phyloP scores from a whole-genome alignment of 2,797 vertebrate genomes.

The Epinephelus malabaricus region DNA sequence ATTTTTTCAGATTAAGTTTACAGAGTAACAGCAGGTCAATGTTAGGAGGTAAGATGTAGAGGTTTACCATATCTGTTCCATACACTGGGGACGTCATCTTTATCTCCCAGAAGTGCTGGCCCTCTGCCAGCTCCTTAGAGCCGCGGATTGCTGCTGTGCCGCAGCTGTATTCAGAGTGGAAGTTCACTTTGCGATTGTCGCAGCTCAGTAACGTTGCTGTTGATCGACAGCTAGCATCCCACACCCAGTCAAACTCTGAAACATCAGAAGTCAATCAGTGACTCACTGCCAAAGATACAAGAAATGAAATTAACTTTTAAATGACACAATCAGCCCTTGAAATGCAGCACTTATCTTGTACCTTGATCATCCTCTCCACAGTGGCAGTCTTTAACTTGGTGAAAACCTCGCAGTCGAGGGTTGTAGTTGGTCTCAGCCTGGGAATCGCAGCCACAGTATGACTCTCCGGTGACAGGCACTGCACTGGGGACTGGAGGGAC shows the following conservation, averaged over 20 bases:
- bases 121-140: conserved; percentile 92
- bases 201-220: conserved; percentile 92
- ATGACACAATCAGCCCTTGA: not conserved
- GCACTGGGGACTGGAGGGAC: conserved; percentile 93
- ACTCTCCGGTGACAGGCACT: conserved; percentile 96
- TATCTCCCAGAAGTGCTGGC: conserved; percentile 99
- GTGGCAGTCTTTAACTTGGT: conserved; percentile 92
- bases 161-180: conserved; percentile 97
- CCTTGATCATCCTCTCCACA: conserved; percentile 98
- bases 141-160: conserved; percentile 95
- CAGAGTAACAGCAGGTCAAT: not conserved
- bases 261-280: conserved; percentile 13
- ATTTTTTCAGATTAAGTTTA: not conserved
- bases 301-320: not conserved
- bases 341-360: conserved; percentile 56
- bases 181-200: conserved; percentile 96
- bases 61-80: conserved; percentile 95
- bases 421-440: conserved; percentile 91
- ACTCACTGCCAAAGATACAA: not conserved
- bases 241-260: conserved; percentile 97
- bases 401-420: conserved; percentile 87
- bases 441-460: conserved; percentile 94
- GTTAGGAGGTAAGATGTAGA: not conserved
- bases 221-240: conserved; percentile 92
- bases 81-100: conserved; percentile 99